These are phyloP conservation scores for Musca vetustissima DNA, from an alignment of 1,140 invertebrate species.

Conservation along the genomic window DNA sequence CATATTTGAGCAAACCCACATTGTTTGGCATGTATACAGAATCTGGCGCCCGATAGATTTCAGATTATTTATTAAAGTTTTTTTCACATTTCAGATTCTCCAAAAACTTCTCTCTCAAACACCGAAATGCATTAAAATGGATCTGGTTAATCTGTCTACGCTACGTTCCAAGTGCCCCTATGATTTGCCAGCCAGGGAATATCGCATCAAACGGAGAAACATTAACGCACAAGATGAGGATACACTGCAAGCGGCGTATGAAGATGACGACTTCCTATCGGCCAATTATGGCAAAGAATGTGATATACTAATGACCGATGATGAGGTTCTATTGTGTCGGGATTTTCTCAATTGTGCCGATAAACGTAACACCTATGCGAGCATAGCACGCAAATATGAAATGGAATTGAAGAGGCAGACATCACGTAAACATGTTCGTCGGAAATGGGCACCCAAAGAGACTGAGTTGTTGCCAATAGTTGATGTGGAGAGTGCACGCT, in stretches of 20 bases:
- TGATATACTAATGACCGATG: constrained; percentile 32
- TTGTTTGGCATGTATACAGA: too few species aligned
- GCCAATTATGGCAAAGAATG: constrained; percentile 43
- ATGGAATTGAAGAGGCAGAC: constrained; percentile 34
- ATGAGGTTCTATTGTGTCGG: constrained; percentile 19
- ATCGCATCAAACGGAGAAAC: constrained; percentile 29
- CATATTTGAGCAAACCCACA: too few species aligned
- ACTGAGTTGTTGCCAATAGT: constrained; percentile 26
- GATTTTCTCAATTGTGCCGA: constrained; percentile 20
- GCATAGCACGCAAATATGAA: constrained; percentile 26
- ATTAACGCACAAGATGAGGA: constrained; percentile 25
- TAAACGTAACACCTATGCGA: constrained; percentile 25
- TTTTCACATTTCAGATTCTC: constrained; percentile 39
- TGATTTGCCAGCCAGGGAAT: constrained; percentile 36
- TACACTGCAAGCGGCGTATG: neutral
- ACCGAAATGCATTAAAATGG: constrained; percentile 36
- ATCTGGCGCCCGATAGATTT: too few species aligned
- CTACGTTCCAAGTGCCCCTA: constrained; percentile 33
- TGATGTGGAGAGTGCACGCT: constrained; percentile 31
- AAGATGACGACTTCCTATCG: constrained; percentile 26
- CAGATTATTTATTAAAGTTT: too few species aligned
- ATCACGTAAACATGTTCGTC: constrained; percentile 46
- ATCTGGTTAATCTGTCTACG: neutral
- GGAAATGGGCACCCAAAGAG: constrained; percentile 43
- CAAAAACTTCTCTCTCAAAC: constrained; percentile 51